Base-by-base conservation (phyloP, 2,797 vertebrate genomes). In the Antrozous pallidus region DNA sequence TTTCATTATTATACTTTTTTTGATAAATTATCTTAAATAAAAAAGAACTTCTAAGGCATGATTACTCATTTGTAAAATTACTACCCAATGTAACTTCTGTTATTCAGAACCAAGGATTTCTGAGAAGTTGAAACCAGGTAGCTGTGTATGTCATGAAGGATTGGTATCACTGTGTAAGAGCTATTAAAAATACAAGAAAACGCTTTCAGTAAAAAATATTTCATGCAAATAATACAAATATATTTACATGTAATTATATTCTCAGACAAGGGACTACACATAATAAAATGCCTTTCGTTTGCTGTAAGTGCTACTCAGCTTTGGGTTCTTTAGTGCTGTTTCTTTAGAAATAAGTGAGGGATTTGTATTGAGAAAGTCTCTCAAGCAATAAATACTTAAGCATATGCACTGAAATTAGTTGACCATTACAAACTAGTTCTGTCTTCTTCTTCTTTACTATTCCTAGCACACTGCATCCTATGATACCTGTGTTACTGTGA, bases 91-190 rank as follows among this genome's bases (percentile, higher is more conserved):
- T 40, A 85, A 63, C n/a, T 67, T 90, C 47, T 83, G 63, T 63
- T 91, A 81, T 94, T 91, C 42, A 79, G 42, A 96, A 89, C 9
- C 7, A 73, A 80, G 47, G 56, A 93, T 91, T 93, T 93, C 89
- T 90, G 78, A 51, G 28, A 85, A 88, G 65, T 82, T 6, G 10
- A 81, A 73, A 78, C 36, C 26, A 74, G 40, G 45, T 63, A 82
- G 33, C 58, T 93, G 26, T 92, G 38, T 75, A 56, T 47, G 78
- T 13, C 80, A 36, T 71, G 24, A 38, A 85, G 10, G 83, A 67
- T 56, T 42, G 67, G 14, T 13, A 58, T 40, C 9, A 31, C 36
- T 90, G 38, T 49, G 49, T 33, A 58, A 91, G 6, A 93, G 1
- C 33, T 61, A 92, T 85, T 67, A 74, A 51, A 78, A 95, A 61